Base-by-base conservation (phyloP, 1,140 invertebrate genomes). In the Zaprionus ornatus region DNA sequence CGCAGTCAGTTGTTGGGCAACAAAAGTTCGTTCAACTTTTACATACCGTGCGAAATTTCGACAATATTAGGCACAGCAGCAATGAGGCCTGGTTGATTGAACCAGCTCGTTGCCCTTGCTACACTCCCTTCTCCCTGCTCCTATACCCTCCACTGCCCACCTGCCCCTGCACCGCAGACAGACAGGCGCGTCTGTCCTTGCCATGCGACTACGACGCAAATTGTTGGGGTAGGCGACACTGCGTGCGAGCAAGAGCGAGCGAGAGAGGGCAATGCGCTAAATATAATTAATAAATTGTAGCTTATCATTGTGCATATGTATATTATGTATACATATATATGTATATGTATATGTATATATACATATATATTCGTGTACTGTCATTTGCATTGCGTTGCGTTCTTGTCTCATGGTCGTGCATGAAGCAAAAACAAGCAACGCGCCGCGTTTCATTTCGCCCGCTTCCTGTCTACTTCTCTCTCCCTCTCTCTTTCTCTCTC, bases 181-280 rank as follows among this genome's bases (percentile, higher is more conserved):
- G 45, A 13, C 63, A 23, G 70, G 55, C 50, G 66, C 66, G 67
- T 25, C 66, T 63, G 72, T 74, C 66, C 73, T 59, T 63, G 67
- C 66, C 59, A 70, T 42, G 61, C 56, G 35, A 48, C 74, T 61
- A 64, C 72, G 37, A 70, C 63, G 77, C 42, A 74, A 80, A 78
- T 65, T 84, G 65, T 87, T 87, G 84, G 84, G 80, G 81, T 87
- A 87, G 84, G 84, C 75, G 67, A 74, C 12, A 57, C 27, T 29
- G 55, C 17, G 55, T n/a, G 59, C 1, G 55, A 57, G 55, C 23
- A n/a, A 35, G 17, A 52, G 32, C n/a, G 48, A 40, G 29, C 4
- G 40, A 21, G 50, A 29, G 52, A 62, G 62, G 25, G 63, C 42
- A 62, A 40, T 55, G 74, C 50, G 69, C 69, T 56, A 67, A 66